A percentile compares a stretch with the other conserved stretches of the same genome.
These are phyloP conservation scores for Lepidurus couesii DNA, from an alignment of 1,140 invertebrate species.

Conservation along the genomic window DNA sequence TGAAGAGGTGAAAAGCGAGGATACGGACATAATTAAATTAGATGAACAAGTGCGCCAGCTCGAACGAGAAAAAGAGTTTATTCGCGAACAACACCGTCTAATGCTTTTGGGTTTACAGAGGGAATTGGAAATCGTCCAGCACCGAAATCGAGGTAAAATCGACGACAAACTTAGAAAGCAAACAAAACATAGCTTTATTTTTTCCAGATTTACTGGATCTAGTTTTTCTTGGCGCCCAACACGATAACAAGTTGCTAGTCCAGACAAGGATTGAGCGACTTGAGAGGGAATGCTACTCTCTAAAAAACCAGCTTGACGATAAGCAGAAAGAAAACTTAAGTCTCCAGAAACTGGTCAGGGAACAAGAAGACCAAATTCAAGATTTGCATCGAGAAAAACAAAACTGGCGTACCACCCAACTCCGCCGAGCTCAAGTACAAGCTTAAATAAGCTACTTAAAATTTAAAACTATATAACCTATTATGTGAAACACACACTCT, in stretches of 20 bases:
- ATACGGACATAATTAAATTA: background rate
- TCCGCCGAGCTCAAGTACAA: background rate
- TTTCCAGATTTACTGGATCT: background rate
- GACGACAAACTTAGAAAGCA: background rate
- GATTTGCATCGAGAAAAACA: slow-evolving; percentile 1
- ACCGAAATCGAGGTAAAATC: slow-evolving; percentile 1
- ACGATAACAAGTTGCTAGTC: slow-evolving; percentile 8
- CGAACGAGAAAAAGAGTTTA: background rate
- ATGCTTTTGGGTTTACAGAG: background rate
- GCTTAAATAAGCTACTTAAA: background rate
- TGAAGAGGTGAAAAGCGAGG: background rate
- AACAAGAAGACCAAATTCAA: slow-evolving; percentile 10
- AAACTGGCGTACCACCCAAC: slow-evolving; percentile 1
- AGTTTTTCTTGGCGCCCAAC: background rate
- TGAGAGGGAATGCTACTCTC: slow-evolving; percentile 2
- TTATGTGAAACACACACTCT: background rate
- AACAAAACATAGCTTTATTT: background rate
- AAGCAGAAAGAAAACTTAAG: background rate
- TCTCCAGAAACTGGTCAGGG: background rate
- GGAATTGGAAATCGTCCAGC: background rate
- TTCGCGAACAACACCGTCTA: background rate
- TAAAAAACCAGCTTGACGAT: slow-evolving; percentile 10
- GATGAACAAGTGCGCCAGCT: background rate
- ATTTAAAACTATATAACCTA: background rate
- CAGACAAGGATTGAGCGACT: background rate